Conservation (phyloP, 2,113 vertebrate genomes). For the Hemiprocne comata region DNA sequence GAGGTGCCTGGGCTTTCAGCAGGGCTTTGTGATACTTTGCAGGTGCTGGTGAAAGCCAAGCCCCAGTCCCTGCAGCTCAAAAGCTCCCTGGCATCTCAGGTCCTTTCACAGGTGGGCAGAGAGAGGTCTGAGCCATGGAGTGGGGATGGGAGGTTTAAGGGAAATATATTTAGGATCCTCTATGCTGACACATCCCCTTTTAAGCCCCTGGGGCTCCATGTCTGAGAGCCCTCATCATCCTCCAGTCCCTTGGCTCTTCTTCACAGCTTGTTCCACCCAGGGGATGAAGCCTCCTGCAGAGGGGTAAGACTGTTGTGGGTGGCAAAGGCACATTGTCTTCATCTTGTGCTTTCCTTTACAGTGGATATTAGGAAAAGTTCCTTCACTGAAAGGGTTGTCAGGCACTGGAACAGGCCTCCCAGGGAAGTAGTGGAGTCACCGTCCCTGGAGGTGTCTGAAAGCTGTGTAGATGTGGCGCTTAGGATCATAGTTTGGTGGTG, state of each 20-base stretch:
- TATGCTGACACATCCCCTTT: not conserved
- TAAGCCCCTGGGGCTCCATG: not conserved
- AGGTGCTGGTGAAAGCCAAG: not conserved
- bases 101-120: not conserved
- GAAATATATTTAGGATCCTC: not conserved
- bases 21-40: rapidly evolving
- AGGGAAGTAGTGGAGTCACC: too few species aligned
- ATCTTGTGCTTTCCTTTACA: not conserved
- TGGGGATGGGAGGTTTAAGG: not conserved
- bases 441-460: too few species aligned
- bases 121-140: not conserved
- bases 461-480: too few species aligned
- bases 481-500: too few species aligned
- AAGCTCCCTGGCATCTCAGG: not conserved
- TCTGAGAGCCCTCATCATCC: not conserved
- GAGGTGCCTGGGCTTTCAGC: not conserved
- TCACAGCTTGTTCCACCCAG: not conserved
- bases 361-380: too few species aligned
- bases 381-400: too few species aligned
- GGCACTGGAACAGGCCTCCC: too few species aligned
- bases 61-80: not conserved
- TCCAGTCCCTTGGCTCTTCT: not conserved
- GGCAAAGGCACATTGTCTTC: not conserved
- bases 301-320: not conserved
- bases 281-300: not conserved